phyloP scores from a whole-genome alignment of 2,113 vertebrate species.

The Tenebrosternarchus preto region DNA sequence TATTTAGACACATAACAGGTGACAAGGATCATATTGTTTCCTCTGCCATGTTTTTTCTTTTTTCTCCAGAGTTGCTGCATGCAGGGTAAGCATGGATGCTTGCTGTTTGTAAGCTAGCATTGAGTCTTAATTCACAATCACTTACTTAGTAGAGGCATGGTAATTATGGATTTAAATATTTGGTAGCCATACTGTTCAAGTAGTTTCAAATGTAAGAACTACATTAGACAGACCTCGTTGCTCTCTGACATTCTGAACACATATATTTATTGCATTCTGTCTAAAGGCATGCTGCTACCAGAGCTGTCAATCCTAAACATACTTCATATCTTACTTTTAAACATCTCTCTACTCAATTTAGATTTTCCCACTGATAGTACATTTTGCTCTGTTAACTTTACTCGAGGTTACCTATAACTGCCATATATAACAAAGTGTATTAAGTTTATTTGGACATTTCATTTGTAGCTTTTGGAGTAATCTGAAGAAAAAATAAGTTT shows the following conservation, averaged over 20 bases:
- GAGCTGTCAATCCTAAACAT: constrained; percentile 44
- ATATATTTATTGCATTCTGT: constrained; percentile 51
- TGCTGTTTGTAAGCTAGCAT: constrained; percentile 40
- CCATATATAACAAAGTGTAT: constrained; percentile 45
- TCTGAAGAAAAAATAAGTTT: constrained; percentile 42
- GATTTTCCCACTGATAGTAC: constrained; percentile 53
- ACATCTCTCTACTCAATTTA: constrained; percentile 44
- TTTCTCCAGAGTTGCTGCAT: constrained; percentile 26
- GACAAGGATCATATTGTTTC: constrained; percentile 50
- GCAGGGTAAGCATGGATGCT: constrained; percentile 33
- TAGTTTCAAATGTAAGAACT: constrained; percentile 41
- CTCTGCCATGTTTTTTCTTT: constrained; percentile 42
- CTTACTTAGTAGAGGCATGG: not conserved
- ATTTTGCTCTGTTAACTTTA: constrained; percentile 30
- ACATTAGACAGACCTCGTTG: constrained; percentile 22
- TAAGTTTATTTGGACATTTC: constrained; percentile 55
- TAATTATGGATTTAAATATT: constrained; percentile 12
- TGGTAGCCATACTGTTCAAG: constrained; percentile 23
- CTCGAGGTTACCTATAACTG: too few species aligned
- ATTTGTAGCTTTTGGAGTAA: constrained; percentile 49
- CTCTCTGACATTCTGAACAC: constrained; percentile 33
- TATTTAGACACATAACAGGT: constrained; percentile 60
- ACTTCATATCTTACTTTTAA: constrained; percentile 40
- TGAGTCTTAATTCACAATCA: not conserved
- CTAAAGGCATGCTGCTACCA: constrained; percentile 42